Evolutionary conservation across 2,888 invertebrate species (phyloP), one percentile per base, ranked within the genome.

Genomic region (Lepidocyrtinus sp.): DNA sequence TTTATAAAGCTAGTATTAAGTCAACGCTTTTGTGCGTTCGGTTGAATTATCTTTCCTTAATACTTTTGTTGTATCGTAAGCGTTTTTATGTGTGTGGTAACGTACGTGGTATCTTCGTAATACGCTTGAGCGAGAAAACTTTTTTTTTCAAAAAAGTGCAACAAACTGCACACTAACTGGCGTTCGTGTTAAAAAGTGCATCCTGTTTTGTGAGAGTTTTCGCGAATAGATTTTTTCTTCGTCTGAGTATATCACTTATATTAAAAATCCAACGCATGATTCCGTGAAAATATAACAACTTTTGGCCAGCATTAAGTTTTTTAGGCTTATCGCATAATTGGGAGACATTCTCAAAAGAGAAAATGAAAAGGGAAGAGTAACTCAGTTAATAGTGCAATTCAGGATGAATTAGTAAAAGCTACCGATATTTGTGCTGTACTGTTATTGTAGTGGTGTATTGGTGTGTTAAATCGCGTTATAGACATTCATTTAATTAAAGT

Each of bases 61-160:
- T n/a, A n/a, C n/a, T n/a, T n/a, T n/a, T n/a, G n/a, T n/a, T n/a
- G n/a, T n/a, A n/a, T n/a, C n/a, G n/a, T n/a, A n/a, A n/a, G 36
- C 12, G 36, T 36, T 36, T 36, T 36, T 12, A 12, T 36, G 36
- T 36, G 36, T 36, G 36, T 36, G 36, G 36, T 36, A 36, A 36
- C 12, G 12, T 36, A 36, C 12, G 36, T 36, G 36, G 12, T 36
- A 5, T 36, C 5, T 12, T 36, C 36, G 36, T 36, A 36, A 36
- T 36, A 36, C 36, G 36, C 36, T 36, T 36, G 5, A 36, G 36
- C 36, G 36, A 36, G 36, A 36, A 36, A 36, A 36, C 36, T 5
- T 12, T 36, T 36, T 36, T 36, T 5, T 7, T 25, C 17, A 55
- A 50, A 69, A 69, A 50, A 69, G 69, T 69, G 69, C 69, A 69